These are phyloP conservation scores for Xanthorhoe spadicearia DNA, from an alignment of 2,888 invertebrate species.

Conservation along the genomic window DNA sequence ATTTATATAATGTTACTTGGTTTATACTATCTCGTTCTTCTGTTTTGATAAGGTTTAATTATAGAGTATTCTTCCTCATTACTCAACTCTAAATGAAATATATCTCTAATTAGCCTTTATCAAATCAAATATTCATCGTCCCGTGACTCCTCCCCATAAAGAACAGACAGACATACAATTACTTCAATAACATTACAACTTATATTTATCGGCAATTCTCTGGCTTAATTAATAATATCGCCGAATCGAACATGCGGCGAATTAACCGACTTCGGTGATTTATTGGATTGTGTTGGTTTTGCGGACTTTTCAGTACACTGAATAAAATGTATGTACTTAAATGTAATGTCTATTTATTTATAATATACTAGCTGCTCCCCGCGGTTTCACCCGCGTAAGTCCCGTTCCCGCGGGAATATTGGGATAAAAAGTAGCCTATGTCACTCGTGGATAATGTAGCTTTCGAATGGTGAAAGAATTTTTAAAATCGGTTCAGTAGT, in stretches of 20 bases:
- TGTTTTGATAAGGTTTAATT: too few species aligned
- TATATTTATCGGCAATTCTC: slow-evolving; percentile 43
- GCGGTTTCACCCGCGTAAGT: too few species aligned
- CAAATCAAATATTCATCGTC: slow-evolving; percentile 32
- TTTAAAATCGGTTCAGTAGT: too few species aligned
- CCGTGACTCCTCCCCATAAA: slow-evolving; percentile 33
- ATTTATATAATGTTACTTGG: too few species aligned
- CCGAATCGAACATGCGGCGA: slow-evolving; percentile 44
- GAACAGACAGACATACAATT: slow-evolving; percentile 30
- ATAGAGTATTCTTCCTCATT: too few species aligned
- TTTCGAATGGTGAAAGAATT: too few species aligned
- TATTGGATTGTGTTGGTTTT: slow-evolving; percentile 30
- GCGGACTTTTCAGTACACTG: slow-evolving; percentile 9
- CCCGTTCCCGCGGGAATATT: too few species aligned
- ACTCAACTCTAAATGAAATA: neutral
- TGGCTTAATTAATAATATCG: slow-evolving; percentile 47
- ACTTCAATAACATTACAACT: slow-evolving; percentile 38
- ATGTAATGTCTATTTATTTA: neutral
- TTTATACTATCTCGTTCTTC: too few species aligned
- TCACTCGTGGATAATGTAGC: too few species aligned
- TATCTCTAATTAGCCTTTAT: slow-evolving; percentile 9
- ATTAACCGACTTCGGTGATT: slow-evolving; percentile 43
- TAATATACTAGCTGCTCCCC: too few species aligned
- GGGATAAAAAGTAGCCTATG: too few species aligned
- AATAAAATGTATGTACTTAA: neutral